phyloP scores from a whole-genome alignment of 1,140 invertebrate genomes.

The Caerostris darwini region DNA sequence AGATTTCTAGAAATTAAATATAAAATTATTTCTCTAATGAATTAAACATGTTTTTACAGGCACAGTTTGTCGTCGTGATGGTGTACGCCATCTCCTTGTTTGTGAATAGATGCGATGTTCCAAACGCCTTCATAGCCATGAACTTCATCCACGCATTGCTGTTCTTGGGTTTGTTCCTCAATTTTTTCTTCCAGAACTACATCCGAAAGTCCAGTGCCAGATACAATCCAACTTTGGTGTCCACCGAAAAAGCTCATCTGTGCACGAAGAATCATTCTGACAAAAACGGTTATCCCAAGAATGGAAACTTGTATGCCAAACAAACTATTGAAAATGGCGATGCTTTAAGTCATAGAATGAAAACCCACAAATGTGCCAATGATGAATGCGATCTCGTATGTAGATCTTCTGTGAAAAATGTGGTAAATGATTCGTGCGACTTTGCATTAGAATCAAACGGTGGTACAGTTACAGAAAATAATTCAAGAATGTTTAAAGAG shows the following conservation, averaged over 20 bases:
- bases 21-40: background rate
- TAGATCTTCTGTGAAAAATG: background rate
- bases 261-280: background rate
- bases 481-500: no score
- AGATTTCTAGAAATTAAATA: no score
- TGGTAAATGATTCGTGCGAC: no score
- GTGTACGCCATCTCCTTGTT: constrained; percentile 40
- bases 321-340: background rate
- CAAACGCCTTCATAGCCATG: constrained; percentile 40
- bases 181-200: constrained; percentile 63
- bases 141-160: constrained; percentile 70
- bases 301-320: background rate
- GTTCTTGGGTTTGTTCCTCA: constrained; percentile 64
- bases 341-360: background rate
- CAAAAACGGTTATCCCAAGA: background rate
- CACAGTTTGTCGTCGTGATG: constrained; percentile 34
- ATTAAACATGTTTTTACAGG: background rate
- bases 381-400: background rate
- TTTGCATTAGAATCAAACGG: no score
- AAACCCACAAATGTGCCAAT: background rate
- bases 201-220: background rate
- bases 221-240: background rate
- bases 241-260: background rate
- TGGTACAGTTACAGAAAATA: no score
- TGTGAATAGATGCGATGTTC: constrained; percentile 45